Base-by-base conservation (phyloP, 2,113 vertebrate species). In the Elephas maximus region DNA sequence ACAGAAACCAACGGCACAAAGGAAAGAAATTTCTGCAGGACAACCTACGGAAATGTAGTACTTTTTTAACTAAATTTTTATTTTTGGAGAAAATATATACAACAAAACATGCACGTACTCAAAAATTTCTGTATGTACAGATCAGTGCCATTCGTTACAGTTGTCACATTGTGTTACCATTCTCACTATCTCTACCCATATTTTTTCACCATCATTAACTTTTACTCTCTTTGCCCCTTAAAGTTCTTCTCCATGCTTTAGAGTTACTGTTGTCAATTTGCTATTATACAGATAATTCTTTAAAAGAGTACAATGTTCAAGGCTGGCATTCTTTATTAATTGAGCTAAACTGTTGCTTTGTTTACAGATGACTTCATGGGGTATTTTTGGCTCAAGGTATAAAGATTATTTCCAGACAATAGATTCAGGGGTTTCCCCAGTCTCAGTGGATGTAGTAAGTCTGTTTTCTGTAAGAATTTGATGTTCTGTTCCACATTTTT, bases 21-120 rank as follows among this genome's bases (percentile, higher is more conserved):
- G 60, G 53, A 82, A 90, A 23, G n/a, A 48, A 23, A 85, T 87
- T 63, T 93, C 78, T 95, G 30, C 74, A 21, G 74, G 60, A 69
- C 26, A 24, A 0, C 23, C 14, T 8, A 0, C 41, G 53, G 41
- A 73, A 73, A 73, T 24, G 9, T 84, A 60, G 5, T 62, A 21
- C 23, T 51, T 74, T 44, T 24, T 17, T 37, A 73, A 37, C 30
- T 37, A 10, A 10, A 74, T 41, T 74, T 11, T 9, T 74, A 23
- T 18, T 74, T 74, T 74, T 71, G n/a, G 37, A 41, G 73, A 41
- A 74, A 74, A 74, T 73, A 73, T 44, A 15, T 41, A 10, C 8
- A 33, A 41, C 17, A 37, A 21, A 74, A 41, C 37, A 74, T 37
- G 23, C 20, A 74, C 73, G 8, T 2, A 24, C 41, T 73, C 73